Conservation (phyloP, 2,888 invertebrate species). For the Drosophila longiperda region DNA sequence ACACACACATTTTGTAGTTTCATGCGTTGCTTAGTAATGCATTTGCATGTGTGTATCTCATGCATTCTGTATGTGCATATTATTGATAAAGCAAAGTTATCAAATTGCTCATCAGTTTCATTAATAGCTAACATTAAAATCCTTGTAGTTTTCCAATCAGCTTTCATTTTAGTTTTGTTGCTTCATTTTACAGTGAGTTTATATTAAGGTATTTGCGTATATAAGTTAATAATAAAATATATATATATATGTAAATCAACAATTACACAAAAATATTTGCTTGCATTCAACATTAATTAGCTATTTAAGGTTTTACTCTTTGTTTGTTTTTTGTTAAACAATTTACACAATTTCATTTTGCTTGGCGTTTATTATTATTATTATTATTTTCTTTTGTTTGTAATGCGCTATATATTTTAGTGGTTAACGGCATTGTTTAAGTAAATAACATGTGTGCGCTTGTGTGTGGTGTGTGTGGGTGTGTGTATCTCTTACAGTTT, state of each 20-base stretch:
- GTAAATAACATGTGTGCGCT: background rate
- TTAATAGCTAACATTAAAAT: slow-evolving; percentile 11
- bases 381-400: slow-evolving; percentile 1
- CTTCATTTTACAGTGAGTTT: slow-evolving; percentile 52
- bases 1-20: background rate
- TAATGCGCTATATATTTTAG: slow-evolving; percentile 14
- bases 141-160: slow-evolving; percentile 3
- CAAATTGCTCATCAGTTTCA: background rate
- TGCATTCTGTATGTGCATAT: background rate
- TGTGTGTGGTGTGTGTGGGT: background rate
- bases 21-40: slow-evolving; percentile 18
- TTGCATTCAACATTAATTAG: slow-evolving; percentile 61
- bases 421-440: slow-evolving; percentile 16
- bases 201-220: slow-evolving; percentile 43
- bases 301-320: slow-evolving; percentile 59
- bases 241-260: slow-evolving; percentile 41
- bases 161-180: slow-evolving; percentile 16
- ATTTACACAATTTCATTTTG: slow-evolving; percentile 48
- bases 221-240: slow-evolving; percentile 40
- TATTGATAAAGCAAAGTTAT: slow-evolving; percentile 41
- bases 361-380: slow-evolving; percentile 35
- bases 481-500: slow-evolving; percentile 10
- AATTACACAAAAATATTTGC: slow-evolving; percentile 39
- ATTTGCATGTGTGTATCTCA: slow-evolving; percentile 21
- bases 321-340: slow-evolving; percentile 53